phyloP scores from a whole-genome alignment of 2,888 invertebrate genomes.

The Miltochrista miniata region DNA sequence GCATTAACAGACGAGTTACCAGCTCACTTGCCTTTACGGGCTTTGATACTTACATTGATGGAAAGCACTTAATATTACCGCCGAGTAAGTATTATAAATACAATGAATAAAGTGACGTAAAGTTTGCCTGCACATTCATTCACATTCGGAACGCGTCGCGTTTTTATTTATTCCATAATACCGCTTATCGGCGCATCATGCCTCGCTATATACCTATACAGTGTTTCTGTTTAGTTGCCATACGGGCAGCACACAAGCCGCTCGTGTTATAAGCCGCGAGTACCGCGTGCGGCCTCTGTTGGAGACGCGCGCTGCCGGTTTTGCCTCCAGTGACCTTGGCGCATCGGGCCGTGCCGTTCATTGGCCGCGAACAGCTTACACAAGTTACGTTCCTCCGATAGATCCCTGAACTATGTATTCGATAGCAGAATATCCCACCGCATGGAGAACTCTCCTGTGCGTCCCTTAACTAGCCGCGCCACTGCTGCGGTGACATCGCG shows the following conservation, averaged over 20 bases:
- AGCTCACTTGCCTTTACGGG: not conserved
- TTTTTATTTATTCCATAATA: slow-evolving; percentile 78
- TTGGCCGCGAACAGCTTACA: slow-evolving; percentile 72
- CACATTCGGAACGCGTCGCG: slow-evolving; percentile 66
- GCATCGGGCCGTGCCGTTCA: slow-evolving; percentile 70
- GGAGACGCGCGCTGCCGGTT: slow-evolving; percentile 49
- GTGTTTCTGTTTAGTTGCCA: slow-evolving; percentile 72
- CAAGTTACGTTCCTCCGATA: slow-evolving; percentile 57
- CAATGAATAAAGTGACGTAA: slow-evolving; percentile 46
- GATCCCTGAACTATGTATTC: slow-evolving; percentile 68
- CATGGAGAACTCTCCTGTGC: slow-evolving; percentile 53
- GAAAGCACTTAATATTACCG: slow-evolving; percentile 23
- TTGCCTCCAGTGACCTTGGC: slow-evolving; percentile 72
- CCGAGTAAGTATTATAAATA: slow-evolving; percentile 24
- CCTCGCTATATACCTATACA: slow-evolving; percentile 41
- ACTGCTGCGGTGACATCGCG: slow-evolving; percentile 60
- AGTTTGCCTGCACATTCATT: slow-evolving; percentile 64
- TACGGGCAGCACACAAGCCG: slow-evolving; percentile 70
- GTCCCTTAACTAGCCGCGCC: slow-evolving; percentile 44
- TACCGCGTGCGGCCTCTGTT: slow-evolving; percentile 61
- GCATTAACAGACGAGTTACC: slow-evolving; percentile 7
- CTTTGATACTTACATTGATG: slow-evolving; percentile 11
- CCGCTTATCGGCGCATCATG: slow-evolving; percentile 79
- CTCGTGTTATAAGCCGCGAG: slow-evolving; percentile 52
- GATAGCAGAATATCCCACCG: slow-evolving; percentile 45